phyloP scores from a whole-genome alignment of 1,140 invertebrate species.

The Aphelenchoides fujianensis region DNA sequence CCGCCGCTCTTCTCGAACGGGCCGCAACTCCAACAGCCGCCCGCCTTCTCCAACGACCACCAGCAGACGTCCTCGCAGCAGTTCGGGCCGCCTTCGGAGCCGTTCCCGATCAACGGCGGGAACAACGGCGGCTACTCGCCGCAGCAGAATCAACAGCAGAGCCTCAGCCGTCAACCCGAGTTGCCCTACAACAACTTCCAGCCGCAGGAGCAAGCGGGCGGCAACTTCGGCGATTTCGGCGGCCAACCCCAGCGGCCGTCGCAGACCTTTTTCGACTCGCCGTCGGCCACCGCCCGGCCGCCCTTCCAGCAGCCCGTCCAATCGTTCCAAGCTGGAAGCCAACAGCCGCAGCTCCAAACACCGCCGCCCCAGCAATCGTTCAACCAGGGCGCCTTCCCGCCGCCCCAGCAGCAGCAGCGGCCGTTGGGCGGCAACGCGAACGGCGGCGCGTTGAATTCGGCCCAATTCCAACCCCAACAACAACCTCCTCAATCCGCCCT shows the following conservation, averaged over 20 bases:
- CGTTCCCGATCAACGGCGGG: not conserved
- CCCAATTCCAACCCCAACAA: not conserved
- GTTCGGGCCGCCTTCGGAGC: not conserved
- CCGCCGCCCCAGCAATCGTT: too few relatives aligned
- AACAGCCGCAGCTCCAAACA: not conserved
- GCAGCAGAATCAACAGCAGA: not conserved
- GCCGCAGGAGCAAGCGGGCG: not conserved
- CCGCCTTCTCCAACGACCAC: not conserved
- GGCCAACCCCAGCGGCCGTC: not conserved
- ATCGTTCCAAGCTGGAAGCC: not conserved
- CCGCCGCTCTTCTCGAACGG: too few relatives aligned
- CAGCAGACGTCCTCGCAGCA: too few relatives aligned
- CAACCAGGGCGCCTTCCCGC: too few relatives aligned
- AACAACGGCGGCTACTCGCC: not conserved
- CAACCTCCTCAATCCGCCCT: not conserved
- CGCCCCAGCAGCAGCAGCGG: too few relatives aligned
- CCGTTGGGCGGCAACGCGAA: too few relatives aligned
- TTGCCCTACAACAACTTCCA: not conserved
- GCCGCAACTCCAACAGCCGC: too few relatives aligned
- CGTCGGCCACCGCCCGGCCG: not conserved
- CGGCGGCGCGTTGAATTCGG: too few relatives aligned
- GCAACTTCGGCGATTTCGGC: not conserved
- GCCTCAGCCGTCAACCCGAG: not conserved
- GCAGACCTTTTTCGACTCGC: not conserved
- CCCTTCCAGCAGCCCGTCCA: not conserved